Percentiles rank a stretch among this genome's conserved stretches.
Evolutionary conservation across 2,888 invertebrate genomes (phyloP).

Genomic region (Crioceris asparagi): DNA sequence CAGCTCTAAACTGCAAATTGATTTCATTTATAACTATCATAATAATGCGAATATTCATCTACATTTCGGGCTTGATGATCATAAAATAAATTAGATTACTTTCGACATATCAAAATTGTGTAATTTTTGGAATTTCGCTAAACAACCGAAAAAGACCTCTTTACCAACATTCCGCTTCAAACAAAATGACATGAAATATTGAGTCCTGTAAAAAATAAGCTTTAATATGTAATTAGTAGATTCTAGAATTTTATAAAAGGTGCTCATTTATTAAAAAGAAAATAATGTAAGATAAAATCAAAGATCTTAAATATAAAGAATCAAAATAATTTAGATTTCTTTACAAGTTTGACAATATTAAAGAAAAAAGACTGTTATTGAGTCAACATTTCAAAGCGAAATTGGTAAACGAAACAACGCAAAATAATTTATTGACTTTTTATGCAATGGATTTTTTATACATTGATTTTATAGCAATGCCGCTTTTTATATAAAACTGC

Average conservation of each 20-base stretch:
- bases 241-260: conserved; percentile 26
- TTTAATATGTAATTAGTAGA: conserved; percentile 27
- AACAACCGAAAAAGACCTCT: conserved; percentile 2
- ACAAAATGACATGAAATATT: conserved; percentile 10
- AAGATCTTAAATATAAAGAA: conserved; percentile 9
- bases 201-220: conserved; percentile 25
- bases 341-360: conserved; percentile 29
- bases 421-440: background rate
- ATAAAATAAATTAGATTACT: background rate
- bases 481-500: conserved; percentile 2
- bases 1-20: too few relatives aligned
- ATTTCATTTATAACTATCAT: too few relatives aligned
- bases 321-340: conserved; percentile 17
- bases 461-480: conserved; percentile 3
- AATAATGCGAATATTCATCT: conserved; percentile 8
- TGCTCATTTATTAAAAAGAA: conserved; percentile 26
- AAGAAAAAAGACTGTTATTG: conserved; percentile 28
- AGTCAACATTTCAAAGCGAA: conserved; percentile 7
- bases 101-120: conserved; percentile 26
- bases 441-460: background rate
- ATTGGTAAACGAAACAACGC: conserved; percentile 4
- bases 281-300: conserved; percentile 4
- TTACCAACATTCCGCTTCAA: conserved; percentile 18
- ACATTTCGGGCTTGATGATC: too few relatives aligned
- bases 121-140: conserved; percentile 8